Evolutionary conservation across 1,140 invertebrate genomes (phyloP).

Genomic region (Pseudomyrmex dendroicus): DNA sequence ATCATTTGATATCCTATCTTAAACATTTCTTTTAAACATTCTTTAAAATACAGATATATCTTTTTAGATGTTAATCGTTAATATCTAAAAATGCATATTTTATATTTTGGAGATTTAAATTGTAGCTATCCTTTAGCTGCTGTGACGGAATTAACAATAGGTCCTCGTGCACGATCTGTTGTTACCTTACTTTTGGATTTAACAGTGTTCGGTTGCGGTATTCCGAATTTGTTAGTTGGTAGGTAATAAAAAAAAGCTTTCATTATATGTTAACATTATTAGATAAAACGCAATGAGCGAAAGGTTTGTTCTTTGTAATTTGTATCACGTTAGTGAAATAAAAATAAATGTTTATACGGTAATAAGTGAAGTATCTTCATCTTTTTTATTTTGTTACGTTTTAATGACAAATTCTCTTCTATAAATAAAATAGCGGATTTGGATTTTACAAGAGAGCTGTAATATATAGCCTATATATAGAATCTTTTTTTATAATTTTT

Average conservation of each 20-base stretch:
- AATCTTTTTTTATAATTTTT: too few relatives aligned
- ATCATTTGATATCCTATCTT: background rate
- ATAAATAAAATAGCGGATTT: too few relatives aligned
- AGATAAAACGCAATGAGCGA: too few relatives aligned
- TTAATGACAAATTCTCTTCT: too few relatives aligned
- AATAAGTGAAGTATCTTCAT: too few relatives aligned
- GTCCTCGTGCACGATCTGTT: slow-evolving; percentile 85
- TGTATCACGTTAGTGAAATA: background rate
- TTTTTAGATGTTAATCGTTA: background rate
- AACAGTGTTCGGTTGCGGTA: slow-evolving; percentile 90
- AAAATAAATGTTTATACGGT: too few relatives aligned
- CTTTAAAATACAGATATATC: background rate
- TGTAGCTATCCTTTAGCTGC: slow-evolving; percentile 91
- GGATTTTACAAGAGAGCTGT: too few relatives aligned
- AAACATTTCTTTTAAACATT: background rate
- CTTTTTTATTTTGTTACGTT: too few relatives aligned
- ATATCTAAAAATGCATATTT: slow-evolving; percentile 3
- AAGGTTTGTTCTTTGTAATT: background rate
- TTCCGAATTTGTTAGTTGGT: slow-evolving; percentile 92
- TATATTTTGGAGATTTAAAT: slow-evolving; percentile 35
- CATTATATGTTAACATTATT: too few relatives aligned
- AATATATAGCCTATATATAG: too few relatives aligned
- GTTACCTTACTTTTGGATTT: slow-evolving; percentile 90
- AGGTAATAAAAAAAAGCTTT: slow-evolving; percentile 71
- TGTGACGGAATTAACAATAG: slow-evolving; percentile 90